These are phyloP conservation scores for Acyrthosiphon pisum DNA, from an alignment of 1,140 invertebrate genomes.

Conservation along the genomic window DNA sequence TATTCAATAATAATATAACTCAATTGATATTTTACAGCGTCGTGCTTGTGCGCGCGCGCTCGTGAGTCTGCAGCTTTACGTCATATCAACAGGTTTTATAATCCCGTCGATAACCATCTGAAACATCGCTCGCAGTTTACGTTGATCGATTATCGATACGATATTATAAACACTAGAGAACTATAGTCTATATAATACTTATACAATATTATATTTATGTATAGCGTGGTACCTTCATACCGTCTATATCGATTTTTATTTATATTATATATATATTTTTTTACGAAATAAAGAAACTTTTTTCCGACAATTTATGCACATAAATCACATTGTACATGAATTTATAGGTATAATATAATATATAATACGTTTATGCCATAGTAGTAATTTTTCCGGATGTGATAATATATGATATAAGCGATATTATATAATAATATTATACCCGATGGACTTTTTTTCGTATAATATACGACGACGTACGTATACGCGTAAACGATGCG, in stretches of 20 bases:
- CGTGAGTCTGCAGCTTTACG: not conserved
- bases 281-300: not conserved
- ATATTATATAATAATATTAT: not conserved
- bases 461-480: no score
- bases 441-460: not conserved
- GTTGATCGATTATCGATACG: slow-evolving; percentile 29
- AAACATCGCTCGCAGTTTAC: slow-evolving; percentile 22
- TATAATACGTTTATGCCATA: not conserved
- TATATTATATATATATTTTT: not conserved
- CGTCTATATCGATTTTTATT: not conserved
- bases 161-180: not conserved
- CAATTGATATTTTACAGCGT: slow-evolving; percentile 24
- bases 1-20: no score
- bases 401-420: no score
- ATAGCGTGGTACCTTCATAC: no score
- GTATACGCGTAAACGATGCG: not conserved
- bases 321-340: not conserved
- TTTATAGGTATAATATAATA: not conserved
- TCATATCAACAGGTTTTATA: slow-evolving; percentile 47
- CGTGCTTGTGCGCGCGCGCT: not conserved
- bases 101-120: slow-evolving; percentile 28
- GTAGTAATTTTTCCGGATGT: not conserved
- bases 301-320: not conserved
- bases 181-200: not conserved
- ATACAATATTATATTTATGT: not conserved